Percentiles rank a stretch among this genome's conserved stretches.
phyloP scores from a whole-genome alignment of 2,113 vertebrate species.

The Catharus fuscescens region DNA sequence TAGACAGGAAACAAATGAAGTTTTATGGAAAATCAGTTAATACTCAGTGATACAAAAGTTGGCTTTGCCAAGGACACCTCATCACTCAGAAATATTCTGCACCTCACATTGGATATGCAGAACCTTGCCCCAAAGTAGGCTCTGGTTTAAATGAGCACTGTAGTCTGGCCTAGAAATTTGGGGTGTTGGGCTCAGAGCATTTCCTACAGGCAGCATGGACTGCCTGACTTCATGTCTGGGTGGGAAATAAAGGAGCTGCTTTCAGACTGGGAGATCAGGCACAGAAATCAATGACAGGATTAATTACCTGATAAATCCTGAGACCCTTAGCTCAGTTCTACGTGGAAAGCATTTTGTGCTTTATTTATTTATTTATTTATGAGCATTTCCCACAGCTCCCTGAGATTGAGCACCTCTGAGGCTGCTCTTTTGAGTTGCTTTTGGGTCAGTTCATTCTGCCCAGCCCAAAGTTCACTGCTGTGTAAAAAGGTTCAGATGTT shows the following conservation, averaged over 20 bases:
- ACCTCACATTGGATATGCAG: fast-evolving
- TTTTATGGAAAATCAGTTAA: background rate
- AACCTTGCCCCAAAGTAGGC: background rate
- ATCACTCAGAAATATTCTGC: background rate
- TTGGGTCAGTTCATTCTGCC: background rate
- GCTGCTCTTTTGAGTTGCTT: background rate
- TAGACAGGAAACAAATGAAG: background rate
- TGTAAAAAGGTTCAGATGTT: background rate
- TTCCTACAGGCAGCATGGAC: fast-evolving
- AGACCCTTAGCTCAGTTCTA: background rate
- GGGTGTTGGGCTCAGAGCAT: background rate
- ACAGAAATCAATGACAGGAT: background rate
- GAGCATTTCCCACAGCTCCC: background rate
- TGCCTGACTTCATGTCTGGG: background rate
- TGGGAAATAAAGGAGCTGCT: background rate
- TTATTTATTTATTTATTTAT: background rate
- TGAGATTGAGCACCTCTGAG: background rate
- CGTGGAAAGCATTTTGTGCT: background rate
- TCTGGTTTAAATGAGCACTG: background rate
- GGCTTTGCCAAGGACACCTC: background rate
- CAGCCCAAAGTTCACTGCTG: background rate
- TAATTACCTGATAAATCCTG: background rate
- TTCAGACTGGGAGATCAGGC: background rate
- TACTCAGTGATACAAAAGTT: background rate
- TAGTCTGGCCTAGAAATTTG: background rate